Percentiles rank a stretch among this genome's conserved stretches.
Evolutionary conservation across 2,797 vertebrate genomes (phyloP).

Genomic region (Eulemur coronatus): DNA sequence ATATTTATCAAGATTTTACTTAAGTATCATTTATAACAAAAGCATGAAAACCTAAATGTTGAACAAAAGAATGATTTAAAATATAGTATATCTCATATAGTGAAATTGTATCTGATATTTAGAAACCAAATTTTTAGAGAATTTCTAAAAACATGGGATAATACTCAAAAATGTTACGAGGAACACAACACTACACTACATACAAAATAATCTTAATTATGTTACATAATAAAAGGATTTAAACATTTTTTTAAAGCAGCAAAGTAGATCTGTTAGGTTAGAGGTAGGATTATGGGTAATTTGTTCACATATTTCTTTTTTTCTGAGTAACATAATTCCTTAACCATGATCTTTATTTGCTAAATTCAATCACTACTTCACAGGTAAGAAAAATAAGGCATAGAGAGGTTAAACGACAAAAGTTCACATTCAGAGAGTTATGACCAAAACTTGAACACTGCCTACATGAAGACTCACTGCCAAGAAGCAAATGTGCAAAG

Average conservation of each 20-base stretch:
- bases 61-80: constrained; percentile 24
- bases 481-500: neutral
- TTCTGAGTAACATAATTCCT: neutral
- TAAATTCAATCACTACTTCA: neutral
- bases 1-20: neutral
- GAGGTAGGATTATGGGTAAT: neutral
- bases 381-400: constrained; percentile 7
- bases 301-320: neutral
- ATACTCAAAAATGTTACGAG: neutral
- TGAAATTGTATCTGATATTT: neutral
- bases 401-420: neutral
- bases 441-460: neutral
- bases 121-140: neutral
- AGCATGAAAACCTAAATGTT: neutral
- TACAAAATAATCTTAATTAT: constrained; percentile 4
- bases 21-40: neutral
- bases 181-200: neutral
- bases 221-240: neutral
- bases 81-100: neutral
- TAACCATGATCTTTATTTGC: neutral
- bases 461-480: neutral
- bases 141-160: neutral
- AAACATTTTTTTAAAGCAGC: neutral
- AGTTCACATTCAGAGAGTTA: neutral
- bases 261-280: neutral